Conservation (phyloP, 2,888 invertebrate genomes). For the Andricus quercusramuli region DNA sequence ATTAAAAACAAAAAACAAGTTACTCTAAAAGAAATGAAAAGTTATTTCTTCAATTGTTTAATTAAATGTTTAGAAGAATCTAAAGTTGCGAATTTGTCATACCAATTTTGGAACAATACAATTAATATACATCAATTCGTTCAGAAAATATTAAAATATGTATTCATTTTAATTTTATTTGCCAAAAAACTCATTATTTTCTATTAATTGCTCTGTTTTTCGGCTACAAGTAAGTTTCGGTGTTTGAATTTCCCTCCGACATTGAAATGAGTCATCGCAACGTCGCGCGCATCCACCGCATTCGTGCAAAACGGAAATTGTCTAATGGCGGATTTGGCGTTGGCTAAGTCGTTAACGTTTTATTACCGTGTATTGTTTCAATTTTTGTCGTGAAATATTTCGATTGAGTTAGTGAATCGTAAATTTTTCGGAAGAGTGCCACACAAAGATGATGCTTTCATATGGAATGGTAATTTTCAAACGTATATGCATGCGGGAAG, state of each 20-base stretch:
- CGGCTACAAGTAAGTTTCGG: no score
- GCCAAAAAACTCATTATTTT: no score
- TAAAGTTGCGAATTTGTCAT: no score
- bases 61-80: no score
- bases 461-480: constrained; percentile 11
- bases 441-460: not conserved
- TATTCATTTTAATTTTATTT: no score
- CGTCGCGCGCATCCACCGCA: constrained; percentile 1
- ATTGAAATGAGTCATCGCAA: not conserved
- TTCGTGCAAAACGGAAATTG: constrained; percentile 2
- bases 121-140: no score
- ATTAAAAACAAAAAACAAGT: no score
- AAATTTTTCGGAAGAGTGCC: not conserved
- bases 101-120: no score
- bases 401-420: not conserved
- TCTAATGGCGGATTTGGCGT: constrained; percentile 37
- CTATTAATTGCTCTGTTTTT: no score
- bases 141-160: no score
- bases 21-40: no score
- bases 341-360: constrained; percentile 8
- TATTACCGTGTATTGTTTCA: not conserved
- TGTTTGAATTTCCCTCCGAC: constrained; percentile 23
- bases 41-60: no score
- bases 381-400: not conserved
- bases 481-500: not conserved